Percentiles rank a stretch among this genome's conserved stretches.
These are phyloP conservation scores for Xestia ashworthii DNA, from an alignment of 2,888 invertebrate genomes.

Conservation along the genomic window DNA sequence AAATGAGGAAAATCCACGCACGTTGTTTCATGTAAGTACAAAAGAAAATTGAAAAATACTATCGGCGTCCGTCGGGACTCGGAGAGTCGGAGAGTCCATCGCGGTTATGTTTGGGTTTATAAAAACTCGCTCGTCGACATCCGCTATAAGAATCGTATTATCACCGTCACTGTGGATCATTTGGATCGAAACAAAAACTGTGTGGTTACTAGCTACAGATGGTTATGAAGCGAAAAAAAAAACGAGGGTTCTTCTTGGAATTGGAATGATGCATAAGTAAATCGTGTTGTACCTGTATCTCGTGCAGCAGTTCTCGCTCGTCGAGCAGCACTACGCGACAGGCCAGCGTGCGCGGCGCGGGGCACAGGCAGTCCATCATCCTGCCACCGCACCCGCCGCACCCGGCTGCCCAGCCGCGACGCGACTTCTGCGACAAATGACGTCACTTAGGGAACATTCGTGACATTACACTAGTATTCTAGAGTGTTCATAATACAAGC, in stretches of 20 bases:
- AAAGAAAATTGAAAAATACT: slow-evolving; percentile 86
- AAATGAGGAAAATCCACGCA: slow-evolving; percentile 78
- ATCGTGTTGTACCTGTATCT: slow-evolving; percentile 94
- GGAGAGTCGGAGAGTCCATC: slow-evolving; percentile 59
- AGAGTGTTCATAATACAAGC: background rate
- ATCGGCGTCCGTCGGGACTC: slow-evolving; percentile 78
- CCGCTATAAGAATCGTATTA: slow-evolving; percentile 60
- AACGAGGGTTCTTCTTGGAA: background rate
- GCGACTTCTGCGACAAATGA: slow-evolving; percentile 67
- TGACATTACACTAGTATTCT: slow-evolving; percentile 19
- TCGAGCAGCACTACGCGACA: slow-evolving; percentile 97
- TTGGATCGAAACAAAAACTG: slow-evolving; percentile 49
- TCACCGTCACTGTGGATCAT: slow-evolving; percentile 41
- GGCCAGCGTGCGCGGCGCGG: slow-evolving; percentile 92
- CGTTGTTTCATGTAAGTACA: slow-evolving; percentile 81
- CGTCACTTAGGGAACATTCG: slow-evolving; percentile 42
- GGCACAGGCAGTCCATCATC: slow-evolving; percentile 90
- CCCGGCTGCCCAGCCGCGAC: slow-evolving; percentile 67
- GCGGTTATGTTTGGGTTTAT: slow-evolving; percentile 74
- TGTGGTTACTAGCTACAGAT: slow-evolving; percentile 27
- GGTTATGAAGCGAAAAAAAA: slow-evolving; percentile 11
- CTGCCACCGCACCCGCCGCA: slow-evolving; percentile 75
- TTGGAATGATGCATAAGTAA: background rate
- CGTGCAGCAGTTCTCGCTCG: slow-evolving; percentile 97
- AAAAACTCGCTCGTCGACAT: slow-evolving; percentile 68